phyloP scores from a whole-genome alignment of 2,113 vertebrate genomes.

The Myrmecophaga tridactyla region DNA sequence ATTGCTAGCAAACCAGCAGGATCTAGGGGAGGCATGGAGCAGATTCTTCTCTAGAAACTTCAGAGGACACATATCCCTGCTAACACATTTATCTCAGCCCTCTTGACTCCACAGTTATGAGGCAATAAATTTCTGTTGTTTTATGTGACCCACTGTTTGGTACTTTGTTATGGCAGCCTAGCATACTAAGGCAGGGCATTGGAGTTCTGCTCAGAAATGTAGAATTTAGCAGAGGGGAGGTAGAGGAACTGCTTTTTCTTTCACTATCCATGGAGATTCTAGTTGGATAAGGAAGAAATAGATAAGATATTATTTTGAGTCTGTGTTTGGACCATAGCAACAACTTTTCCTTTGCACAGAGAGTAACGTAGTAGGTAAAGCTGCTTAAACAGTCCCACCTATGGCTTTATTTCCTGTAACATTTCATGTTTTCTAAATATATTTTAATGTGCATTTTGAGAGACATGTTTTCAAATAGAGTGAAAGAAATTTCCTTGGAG shows the following conservation, averaged over 20 bases:
- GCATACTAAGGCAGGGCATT: background rate
- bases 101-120: too few relatives aligned
- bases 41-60: too few relatives aligned
- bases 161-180: too few relatives aligned
- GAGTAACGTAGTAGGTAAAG: background rate
- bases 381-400: background rate
- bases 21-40: too few relatives aligned
- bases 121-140: too few relatives aligned
- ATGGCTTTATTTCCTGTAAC: background rate
- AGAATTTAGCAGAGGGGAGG: background rate
- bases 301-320: background rate
- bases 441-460: constrained; percentile 19
- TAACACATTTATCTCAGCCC: too few relatives aligned
- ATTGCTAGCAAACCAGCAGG: too few relatives aligned
- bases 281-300: background rate
- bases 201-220: background rate
- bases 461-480: constrained; percentile 24
- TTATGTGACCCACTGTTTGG: too few relatives aligned
- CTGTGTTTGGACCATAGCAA: background rate
- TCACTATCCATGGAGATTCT: background rate
- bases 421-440: background rate
- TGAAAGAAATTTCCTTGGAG: constrained; percentile 42
- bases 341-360: background rate
- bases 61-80: too few relatives aligned
- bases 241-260: background rate